phyloP scores from a whole-genome alignment of 2,113 vertebrate genomes.

The Xyliphius kryptos region DNA sequence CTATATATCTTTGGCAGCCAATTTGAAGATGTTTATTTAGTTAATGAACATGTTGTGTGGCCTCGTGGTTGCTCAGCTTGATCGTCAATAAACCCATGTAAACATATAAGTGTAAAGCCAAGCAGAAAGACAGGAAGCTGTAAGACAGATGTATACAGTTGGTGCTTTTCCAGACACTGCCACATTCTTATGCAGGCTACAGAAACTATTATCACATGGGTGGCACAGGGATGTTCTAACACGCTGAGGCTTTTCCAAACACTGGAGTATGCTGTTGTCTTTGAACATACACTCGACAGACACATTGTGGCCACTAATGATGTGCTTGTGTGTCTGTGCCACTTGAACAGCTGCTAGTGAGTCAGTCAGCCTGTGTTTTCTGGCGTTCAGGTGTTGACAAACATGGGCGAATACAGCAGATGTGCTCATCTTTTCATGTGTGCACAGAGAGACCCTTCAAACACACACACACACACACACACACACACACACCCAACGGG shows the following conservation, averaged over 20 bases:
- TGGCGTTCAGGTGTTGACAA: conserved; percentile 33
- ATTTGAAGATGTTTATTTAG: conserved; percentile 13
- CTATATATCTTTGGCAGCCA: neutral
- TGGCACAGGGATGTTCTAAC: conserved; percentile 7
- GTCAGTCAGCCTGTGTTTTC: conserved; percentile 26
- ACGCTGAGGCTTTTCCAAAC: neutral
- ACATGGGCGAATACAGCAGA: conserved; percentile 27
- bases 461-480: conserved; percentile 15
- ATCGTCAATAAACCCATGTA: neutral
- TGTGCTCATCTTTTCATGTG: conserved; percentile 35
- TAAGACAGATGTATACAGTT: conserved; percentile 22
- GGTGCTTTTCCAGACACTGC: conserved; percentile 25
- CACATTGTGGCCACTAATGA: conserved; percentile 20
- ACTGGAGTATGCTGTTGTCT: neutral
- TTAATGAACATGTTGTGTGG: conserved; percentile 24
- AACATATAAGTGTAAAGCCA: neutral
- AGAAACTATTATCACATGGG: conserved; percentile 24
- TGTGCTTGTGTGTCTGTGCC: conserved; percentile 22
- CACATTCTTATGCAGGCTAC: conserved; percentile 7
- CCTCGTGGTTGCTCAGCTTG: neutral
- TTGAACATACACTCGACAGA: no score
- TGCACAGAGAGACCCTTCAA: conserved; percentile 3
- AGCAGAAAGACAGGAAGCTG: neutral
- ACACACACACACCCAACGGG: no score
- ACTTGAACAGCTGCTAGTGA: conserved; percentile 30